Base-by-base conservation (phyloP, 2,797 vertebrate species). In the Takifugu rubripes region DNA sequence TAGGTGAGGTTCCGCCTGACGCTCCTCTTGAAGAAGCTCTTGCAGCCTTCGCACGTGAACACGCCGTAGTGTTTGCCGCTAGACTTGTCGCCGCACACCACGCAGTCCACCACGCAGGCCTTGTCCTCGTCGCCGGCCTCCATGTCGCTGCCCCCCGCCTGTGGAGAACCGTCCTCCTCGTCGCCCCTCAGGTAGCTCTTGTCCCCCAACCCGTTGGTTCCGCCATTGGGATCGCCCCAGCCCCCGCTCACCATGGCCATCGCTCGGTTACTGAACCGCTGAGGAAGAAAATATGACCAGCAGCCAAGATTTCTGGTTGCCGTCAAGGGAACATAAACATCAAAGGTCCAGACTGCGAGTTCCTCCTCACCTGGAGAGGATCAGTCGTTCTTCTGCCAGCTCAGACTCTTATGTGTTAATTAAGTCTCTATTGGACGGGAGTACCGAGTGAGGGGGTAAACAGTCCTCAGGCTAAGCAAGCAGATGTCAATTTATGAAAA, bases 231-330 rank as follows among this genome's bases (percentile, higher is more conserved):
- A 85, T 95, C 94, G 84, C 93, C 94, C 95, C 95, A 96, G 80
- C 93, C 94, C 74, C 94, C 93, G 86, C 94, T 92, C 91, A 95
- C 94, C 94, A 95, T 95, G 92, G 95, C 94, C 95, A 97, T 97
- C 77, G 86, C 92, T 91, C 76, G 86, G 88, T 90, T 77, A 70
- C 73, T 71, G 64, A 79, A 77, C 85, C 87, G 75, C 60, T 56
- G 72, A 65, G 11, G 78, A 66, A 61, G 72, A 72, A 83, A 81
- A 61, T 26, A 53, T 70, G 76, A 79, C 72, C 70, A 67, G 47
- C 85, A 75, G 74, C 81, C 83, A 58, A 67, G 48, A 47, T 45
- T 15, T 62, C 45, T 74, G 84, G 71, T 49, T 72, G 80, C 77
- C 75, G 86, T 87, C 86, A 81, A 61, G 75, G 77, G 68, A 71